Evolutionary conservation across 2,113 vertebrate species (phyloP).

Genomic region (Crotalus helleri): DNA sequence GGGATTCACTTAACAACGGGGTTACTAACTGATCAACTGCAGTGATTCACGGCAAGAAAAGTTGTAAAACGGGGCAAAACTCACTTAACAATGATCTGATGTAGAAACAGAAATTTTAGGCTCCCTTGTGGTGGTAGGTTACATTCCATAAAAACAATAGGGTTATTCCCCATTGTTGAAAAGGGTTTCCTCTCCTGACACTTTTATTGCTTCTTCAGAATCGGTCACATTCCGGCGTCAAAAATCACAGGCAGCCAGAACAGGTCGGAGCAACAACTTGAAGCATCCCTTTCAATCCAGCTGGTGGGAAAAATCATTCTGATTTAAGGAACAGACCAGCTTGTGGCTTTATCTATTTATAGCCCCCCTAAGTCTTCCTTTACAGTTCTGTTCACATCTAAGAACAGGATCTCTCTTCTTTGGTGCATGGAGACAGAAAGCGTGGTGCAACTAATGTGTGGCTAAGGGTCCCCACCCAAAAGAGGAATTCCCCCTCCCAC

Average conservation of each 20-base stretch:
- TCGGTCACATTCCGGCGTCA: neutral
- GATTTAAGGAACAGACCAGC: constrained; percentile 30
- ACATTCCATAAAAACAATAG: neutral
- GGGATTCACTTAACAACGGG: too few relatives aligned
- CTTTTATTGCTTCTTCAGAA: neutral
- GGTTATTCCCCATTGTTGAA: neutral
- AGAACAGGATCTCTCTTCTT: constrained; percentile 23
- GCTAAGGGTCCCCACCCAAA: constrained; percentile 28
- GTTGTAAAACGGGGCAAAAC: neutral
- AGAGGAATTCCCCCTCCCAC: constrained; percentile 30
- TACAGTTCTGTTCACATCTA: neutral
- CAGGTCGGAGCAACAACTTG: neutral
- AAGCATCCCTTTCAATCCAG: neutral
- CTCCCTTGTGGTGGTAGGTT: neutral
- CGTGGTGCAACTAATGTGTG: neutral
- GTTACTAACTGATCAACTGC: too few relatives aligned
- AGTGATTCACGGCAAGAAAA: neutral
- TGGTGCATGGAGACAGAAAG: constrained; percentile 37
- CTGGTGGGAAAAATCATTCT: neutral
- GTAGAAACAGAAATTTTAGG: neutral
- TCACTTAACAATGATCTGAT: neutral
- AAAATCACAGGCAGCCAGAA: neutral
- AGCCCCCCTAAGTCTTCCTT: constrained; percentile 50
- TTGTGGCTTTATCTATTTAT: constrained; percentile 26
- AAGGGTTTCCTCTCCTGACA: neutral